Conservation (phyloP, 1,140 invertebrate genomes). For the Bombus affinis region DNA sequence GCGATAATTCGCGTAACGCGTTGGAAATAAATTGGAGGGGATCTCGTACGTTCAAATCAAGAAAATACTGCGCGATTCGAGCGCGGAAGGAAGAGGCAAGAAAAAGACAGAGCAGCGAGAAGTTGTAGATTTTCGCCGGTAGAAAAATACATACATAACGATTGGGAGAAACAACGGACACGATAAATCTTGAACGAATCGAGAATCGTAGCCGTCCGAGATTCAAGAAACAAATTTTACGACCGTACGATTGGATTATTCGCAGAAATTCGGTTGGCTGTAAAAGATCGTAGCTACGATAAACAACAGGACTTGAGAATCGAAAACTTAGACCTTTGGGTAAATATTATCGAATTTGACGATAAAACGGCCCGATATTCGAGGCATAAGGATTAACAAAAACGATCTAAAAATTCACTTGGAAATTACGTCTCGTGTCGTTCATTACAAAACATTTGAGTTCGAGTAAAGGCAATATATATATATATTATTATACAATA, state of each 20-base stretch:
- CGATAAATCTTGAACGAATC: neutral
- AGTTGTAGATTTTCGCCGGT: neutral
- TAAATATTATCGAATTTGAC: slow-evolving; percentile 1
- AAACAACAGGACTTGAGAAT: neutral
- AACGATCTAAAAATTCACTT: neutral
- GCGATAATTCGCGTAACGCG: slow-evolving; percentile 69
- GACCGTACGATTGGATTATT: neutral
- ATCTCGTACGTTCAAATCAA: neutral
- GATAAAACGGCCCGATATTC: neutral
- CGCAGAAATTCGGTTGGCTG: slow-evolving; percentile 17
- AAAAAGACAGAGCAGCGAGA: too few species aligned
- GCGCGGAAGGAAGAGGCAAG: neutral
- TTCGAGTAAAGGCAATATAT: neutral
- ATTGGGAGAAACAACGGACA: neutral
- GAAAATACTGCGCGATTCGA: neutral
- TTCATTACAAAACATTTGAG: neutral
- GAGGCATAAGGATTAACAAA: neutral
- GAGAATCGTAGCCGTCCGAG: too few species aligned
- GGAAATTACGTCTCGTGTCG: neutral
- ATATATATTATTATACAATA: too few species aligned
- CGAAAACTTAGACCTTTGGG: neutral
- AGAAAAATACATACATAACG: neutral
- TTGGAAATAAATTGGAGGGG: neutral
- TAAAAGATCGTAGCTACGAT: neutral
- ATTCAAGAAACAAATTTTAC: slow-evolving; percentile 17